phyloP scores from a whole-genome alignment of 2,888 invertebrate species.

The Drosophila atroscutellata region DNA sequence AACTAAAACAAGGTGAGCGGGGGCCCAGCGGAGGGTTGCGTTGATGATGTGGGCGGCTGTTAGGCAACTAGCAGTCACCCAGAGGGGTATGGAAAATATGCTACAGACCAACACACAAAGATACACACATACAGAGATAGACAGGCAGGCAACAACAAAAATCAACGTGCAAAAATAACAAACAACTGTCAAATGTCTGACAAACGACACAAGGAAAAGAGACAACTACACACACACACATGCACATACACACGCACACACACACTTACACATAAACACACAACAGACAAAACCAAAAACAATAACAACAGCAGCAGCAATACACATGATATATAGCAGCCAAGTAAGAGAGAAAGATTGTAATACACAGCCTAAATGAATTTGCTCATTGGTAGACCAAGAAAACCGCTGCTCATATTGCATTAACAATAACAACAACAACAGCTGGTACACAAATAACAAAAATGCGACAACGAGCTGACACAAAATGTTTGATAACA shows the following conservation, averaged over 20 bases:
- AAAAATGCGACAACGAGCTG: constrained; percentile 41
- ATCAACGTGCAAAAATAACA: constrained; percentile 81
- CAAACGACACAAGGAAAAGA: constrained; percentile 82
- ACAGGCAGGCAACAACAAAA: constrained; percentile 57
- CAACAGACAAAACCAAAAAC: constrained; percentile 24
- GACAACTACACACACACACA: constrained; percentile 62
- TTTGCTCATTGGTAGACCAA: constrained; percentile 45
- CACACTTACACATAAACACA: too few relatives aligned
- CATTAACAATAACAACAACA: constrained; percentile 28
- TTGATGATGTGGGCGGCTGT: constrained; percentile 71
- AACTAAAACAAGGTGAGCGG: constrained; percentile 60
- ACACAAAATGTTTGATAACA: constrained; percentile 66
- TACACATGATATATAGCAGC: constrained; percentile 44
- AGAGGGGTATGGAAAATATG: constrained; percentile 62
- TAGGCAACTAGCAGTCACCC: constrained; percentile 60
- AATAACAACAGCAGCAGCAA: constrained; percentile 28
- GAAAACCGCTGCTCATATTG: constrained; percentile 48
- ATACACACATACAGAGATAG: constrained; percentile 10
- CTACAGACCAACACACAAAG: constrained; percentile 60
- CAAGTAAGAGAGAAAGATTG: constrained; percentile 30
- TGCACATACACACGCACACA: background rate
- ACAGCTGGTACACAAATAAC: constrained; percentile 11
- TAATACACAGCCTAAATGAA: constrained; percentile 53
- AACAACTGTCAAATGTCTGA: constrained; percentile 81
- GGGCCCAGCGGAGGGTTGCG: constrained; percentile 5